Evolutionary conservation across 2,888 invertebrate genomes (phyloP).

Genomic region (Teleiodes luculella): DNA sequence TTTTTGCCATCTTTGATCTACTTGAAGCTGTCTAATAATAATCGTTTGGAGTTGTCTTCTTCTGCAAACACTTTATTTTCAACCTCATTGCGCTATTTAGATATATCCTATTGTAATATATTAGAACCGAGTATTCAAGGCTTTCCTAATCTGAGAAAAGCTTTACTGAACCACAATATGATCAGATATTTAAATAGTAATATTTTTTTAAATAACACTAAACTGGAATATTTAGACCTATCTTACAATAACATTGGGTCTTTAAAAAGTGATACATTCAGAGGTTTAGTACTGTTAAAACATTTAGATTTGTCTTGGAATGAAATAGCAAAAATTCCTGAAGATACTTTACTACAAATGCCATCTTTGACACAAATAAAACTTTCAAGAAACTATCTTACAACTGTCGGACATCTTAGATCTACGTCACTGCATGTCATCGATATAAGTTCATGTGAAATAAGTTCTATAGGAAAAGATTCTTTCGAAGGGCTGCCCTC

Average conservation of each 20-base stretch:
- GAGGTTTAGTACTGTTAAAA: conserved; percentile 75
- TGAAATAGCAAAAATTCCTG: conserved; percentile 79
- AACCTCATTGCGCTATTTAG: conserved; percentile 74
- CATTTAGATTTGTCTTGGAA: conserved; percentile 84
- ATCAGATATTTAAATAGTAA: conserved; percentile 77
- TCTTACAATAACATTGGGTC: conserved; percentile 82
- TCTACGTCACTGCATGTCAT: conserved; percentile 78
- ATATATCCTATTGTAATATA: conserved; percentile 81
- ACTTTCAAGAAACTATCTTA: conserved; percentile 82
- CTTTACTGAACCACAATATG: conserved; percentile 81
- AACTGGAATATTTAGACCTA: conserved; percentile 80
- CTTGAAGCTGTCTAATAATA: conserved; percentile 81
- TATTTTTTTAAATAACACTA: conserved; percentile 80
- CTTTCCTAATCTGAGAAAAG: conserved; percentile 79
- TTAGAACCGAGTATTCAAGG: conserved; percentile 79
- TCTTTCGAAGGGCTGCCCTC: conserved; percentile 79
- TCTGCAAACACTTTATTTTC: conserved; percentile 63
- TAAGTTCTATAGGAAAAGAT: conserved; percentile 74
- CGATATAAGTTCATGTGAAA: conserved; percentile 83
- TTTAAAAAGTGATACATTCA: conserved; percentile 80
- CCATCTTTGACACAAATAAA: conserved; percentile 79
- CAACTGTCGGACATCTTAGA: conserved; percentile 75
- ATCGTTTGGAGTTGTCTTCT: conserved; percentile 68
- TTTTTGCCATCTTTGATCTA: conserved; percentile 79
- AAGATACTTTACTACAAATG: conserved; percentile 79